phyloP scores from a whole-genome alignment of 2,888 invertebrate species.

The Timema cristinae region DNA sequence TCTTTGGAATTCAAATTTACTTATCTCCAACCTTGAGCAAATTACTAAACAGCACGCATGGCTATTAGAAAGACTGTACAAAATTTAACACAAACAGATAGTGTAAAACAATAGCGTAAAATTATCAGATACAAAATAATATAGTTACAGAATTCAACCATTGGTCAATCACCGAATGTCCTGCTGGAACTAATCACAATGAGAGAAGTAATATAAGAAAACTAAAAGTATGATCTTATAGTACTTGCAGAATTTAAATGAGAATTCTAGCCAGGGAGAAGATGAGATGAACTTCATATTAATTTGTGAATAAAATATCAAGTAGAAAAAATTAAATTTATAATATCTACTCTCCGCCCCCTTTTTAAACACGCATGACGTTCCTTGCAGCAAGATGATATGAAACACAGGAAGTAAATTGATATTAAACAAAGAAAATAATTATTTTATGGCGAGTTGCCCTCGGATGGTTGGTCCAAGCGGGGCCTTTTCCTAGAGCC shows the following conservation, averaged over 20 bases:
- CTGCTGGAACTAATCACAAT: too few relatives aligned
- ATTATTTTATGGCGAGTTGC: conserved; percentile 22
- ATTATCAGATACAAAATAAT: neutral
- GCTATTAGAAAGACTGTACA: too few relatives aligned
- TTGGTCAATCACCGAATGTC: too few relatives aligned
- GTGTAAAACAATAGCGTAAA: neutral
- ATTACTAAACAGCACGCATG: too few relatives aligned
- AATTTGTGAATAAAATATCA: conserved; percentile 7
- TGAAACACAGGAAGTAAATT: conserved; percentile 15
- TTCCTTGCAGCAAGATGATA: conserved; percentile 11
- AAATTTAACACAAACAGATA: neutral
- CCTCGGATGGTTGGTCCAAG: conserved; percentile 42
- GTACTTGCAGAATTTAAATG: neutral
- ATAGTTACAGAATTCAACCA: too few relatives aligned
- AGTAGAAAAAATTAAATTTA: conserved; percentile 7
- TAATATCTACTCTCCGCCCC: neutral
- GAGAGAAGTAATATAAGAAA: too few relatives aligned
- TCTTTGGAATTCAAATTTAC: too few relatives aligned
- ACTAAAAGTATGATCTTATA: neutral
- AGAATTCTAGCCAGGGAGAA: conserved; percentile 1
- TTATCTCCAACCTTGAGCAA: too few relatives aligned
- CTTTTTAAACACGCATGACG: neutral
- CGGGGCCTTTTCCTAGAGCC: conserved; percentile 58
- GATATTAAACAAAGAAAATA: neutral
- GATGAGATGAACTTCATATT: neutral